Evolutionary conservation across 2,888 invertebrate species (phyloP).

Genomic region (Limnephilus lunatus): DNA sequence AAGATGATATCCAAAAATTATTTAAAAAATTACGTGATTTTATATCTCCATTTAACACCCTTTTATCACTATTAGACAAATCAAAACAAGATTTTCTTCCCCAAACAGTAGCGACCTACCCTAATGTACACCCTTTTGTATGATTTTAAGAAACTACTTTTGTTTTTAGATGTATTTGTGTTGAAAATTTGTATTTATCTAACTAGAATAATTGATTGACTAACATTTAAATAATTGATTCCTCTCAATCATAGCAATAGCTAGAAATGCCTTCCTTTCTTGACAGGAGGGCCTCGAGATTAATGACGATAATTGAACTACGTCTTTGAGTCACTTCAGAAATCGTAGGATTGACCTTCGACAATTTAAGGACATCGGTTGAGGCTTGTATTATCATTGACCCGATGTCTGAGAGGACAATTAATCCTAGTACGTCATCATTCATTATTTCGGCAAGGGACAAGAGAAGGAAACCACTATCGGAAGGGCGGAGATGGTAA

Average conservation of each 20-base stretch:
- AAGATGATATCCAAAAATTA: no score
- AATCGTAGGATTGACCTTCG: background rate
- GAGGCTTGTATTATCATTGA: slow-evolving; percentile 31
- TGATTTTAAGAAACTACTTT: background rate
- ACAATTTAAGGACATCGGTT: slow-evolving; percentile 25
- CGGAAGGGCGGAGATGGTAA: background rate
- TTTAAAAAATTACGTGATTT: no score
- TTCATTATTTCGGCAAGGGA: slow-evolving; percentile 23
- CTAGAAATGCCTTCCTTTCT: background rate
- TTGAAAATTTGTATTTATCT: background rate
- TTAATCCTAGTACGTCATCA: slow-evolving; percentile 33
- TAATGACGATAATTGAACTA: slow-evolving; percentile 31
- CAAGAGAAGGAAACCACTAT: slow-evolving; percentile 14
- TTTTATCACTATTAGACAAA: no score
- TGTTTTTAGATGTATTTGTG: background rate
- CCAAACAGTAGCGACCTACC: no score
- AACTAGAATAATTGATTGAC: background rate
- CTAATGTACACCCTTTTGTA: background rate
- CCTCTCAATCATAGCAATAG: background rate
- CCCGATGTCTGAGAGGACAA: slow-evolving; percentile 30
- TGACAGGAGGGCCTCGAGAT: slow-evolving; percentile 5
- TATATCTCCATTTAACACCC: no score
- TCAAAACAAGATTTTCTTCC: no score
- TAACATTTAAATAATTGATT: background rate
- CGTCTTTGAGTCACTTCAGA: background rate